phyloP scores from a whole-genome alignment of 2,113 vertebrate species.

The Lasiurus borealis region DNA sequence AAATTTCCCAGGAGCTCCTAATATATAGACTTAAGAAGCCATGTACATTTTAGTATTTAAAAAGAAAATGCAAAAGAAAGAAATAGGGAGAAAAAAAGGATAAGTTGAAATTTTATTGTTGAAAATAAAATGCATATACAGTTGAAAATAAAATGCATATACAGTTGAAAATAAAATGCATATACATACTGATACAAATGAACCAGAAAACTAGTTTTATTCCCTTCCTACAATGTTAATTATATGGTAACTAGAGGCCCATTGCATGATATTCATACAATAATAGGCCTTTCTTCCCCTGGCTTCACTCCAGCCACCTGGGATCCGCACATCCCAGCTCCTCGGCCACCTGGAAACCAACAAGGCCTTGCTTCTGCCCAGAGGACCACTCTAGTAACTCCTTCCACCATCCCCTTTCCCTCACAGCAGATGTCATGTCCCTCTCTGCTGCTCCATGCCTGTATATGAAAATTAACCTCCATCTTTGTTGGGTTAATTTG shows the following conservation, averaged over 20 bases:
- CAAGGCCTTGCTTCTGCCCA: no score
- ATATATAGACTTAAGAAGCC: not conserved
- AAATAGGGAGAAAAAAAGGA: not conserved
- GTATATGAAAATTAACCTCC: no score
- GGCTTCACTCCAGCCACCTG: no score
- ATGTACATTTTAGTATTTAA: conserved; percentile 3
- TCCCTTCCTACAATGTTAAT: not conserved
- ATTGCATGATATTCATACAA: no score
- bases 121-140: not conserved
- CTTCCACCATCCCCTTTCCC: no score
- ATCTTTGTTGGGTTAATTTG: no score
- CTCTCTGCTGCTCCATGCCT: no score
- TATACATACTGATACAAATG: not conserved
- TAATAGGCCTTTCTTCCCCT: no score
- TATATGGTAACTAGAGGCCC: not conserved
- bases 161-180: not conserved
- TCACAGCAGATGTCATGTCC: no score
- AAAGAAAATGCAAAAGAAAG: not conserved
- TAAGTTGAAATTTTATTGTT: not conserved
- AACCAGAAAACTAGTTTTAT: not conserved
- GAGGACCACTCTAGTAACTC: no score
- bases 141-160: not conserved
- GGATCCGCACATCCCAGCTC: no score
- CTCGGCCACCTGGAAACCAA: no score
- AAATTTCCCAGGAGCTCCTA: not conserved